Evolutionary conservation across 2,797 vertebrate genomes (phyloP), one percentile per base, ranked within the genome.

Genomic region (Serranus cabrilla): DNA sequence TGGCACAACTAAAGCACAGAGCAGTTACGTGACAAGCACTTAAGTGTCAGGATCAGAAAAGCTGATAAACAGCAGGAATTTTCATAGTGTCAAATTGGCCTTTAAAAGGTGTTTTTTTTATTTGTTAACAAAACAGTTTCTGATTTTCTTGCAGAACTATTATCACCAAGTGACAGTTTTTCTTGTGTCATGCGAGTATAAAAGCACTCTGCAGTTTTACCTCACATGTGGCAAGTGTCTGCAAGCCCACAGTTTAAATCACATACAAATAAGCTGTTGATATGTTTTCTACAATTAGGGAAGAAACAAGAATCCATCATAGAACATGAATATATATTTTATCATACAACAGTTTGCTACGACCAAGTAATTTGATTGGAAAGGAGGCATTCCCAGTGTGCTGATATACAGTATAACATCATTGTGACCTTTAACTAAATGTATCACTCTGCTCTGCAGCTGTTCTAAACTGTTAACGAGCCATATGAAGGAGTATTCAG

Each of bases 41-140:
- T 52, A 5, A 3, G 31, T 11, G 31, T 34, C 23, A 43, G 42
- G 62, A 56, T 31, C 60, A 40, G 52, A 23, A 40, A 43, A 50
- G 43, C 18, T 39, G 47, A 23, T 18, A 46, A 47, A 50, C 16
- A 65, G 59, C 64, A 65, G 18, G 25, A 57, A 49, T 45, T 66
- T 18, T 10, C 54, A n/a, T 25, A 20, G 51, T 42, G 31, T 60
- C 3, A 2, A 10, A 67, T 2, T 61, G 58, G 37, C 37, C 27
- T 47, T 40, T 40, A 40, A 50, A 73, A 64, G 43, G 39, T 16
- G 25, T 42, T n/a, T 31, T 50, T 51, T 51, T 55, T 27, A 42
- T 7, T 2, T 13, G 14, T 49, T 31, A 21, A n/a, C 17, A 42
- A 12, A n/a, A 45, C 21, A 13, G 25, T 21, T n/a, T 45, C 8